Evolutionary conservation across 2,888 invertebrate species (phyloP).

Genomic region (Microctonus aethiopoides): DNA sequence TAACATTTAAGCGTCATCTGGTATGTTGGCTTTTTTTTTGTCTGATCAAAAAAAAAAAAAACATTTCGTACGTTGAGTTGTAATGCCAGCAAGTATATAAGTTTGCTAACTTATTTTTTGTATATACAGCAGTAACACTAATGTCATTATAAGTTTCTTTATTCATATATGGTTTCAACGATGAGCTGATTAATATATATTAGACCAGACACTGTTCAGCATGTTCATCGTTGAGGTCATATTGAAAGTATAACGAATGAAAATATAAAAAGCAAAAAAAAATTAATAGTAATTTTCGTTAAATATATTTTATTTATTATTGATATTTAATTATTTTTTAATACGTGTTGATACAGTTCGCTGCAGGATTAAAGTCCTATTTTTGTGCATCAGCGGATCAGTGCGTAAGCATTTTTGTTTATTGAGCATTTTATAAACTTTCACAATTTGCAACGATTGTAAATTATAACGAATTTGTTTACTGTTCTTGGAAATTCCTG

Average conservation of each 20-base stretch:
- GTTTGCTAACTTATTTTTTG: slow-evolving; percentile 5
- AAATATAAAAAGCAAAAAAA: background rate
- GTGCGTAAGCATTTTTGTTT: too few relatives aligned
- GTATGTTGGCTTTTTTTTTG: too few relatives aligned
- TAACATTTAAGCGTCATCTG: too few relatives aligned
- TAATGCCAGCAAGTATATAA: background rate
- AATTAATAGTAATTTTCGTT: background rate
- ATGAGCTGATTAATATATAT: background rate
- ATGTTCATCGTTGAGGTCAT: background rate
- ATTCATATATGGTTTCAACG: slow-evolving; percentile 50
- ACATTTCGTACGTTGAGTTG: too few relatives aligned
- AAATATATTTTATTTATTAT: too few relatives aligned
- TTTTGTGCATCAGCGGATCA: too few relatives aligned
- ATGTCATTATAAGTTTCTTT: slow-evolving; percentile 48
- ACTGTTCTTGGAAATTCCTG: too few relatives aligned
- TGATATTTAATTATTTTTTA: too few relatives aligned
- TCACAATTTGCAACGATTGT: background rate
- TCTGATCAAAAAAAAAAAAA: too few relatives aligned
- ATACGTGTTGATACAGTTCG: too few relatives aligned
- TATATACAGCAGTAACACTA: slow-evolving; percentile 45
- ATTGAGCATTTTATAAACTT: background rate
- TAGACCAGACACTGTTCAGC: background rate
- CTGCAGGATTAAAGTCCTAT: too few relatives aligned
- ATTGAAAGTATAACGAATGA: background rate
- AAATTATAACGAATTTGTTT: too few relatives aligned